Evolutionary conservation across 2,113 vertebrate genomes (phyloP).

Genomic region (Pseudolaguvia tuberculata): DNA sequence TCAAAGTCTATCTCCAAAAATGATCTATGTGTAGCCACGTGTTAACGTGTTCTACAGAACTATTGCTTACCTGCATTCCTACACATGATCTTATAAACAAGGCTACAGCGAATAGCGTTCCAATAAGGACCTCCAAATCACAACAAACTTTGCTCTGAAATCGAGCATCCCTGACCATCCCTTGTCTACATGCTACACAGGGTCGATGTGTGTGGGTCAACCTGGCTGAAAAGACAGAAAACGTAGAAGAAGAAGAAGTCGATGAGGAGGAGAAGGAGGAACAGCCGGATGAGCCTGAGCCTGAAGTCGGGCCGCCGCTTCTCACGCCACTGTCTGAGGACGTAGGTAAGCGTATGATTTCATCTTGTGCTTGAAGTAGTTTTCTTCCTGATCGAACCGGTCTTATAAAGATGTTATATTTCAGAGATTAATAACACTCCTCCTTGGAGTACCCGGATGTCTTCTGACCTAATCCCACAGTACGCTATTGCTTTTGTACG

Average conservation of each 20-base stretch:
- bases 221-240: constrained; percentile 69
- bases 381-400: background rate
- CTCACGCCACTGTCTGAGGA: constrained; percentile 88
- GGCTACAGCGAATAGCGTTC: background rate
- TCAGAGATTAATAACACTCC: constrained; percentile 75
- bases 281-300: constrained; percentile 72
- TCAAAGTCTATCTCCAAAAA: too few relatives aligned
- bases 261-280: constrained; percentile 68
- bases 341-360: constrained; percentile 67
- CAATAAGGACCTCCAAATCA: background rate
- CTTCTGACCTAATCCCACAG: constrained; percentile 75
- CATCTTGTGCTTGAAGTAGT: background rate
- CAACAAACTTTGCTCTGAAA: background rate
- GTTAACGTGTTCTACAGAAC: background rate
- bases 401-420: background rate
- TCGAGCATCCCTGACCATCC: background rate
- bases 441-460: constrained; percentile 77
- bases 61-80: background rate
- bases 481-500: constrained; percentile 78
- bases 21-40: background rate
- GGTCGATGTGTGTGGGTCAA: constrained; percentile 90
- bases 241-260: constrained; percentile 69
- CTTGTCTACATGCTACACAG: constrained; percentile 58
- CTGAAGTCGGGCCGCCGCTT: constrained; percentile 84
- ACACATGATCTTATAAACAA: background rate